Evolutionary conservation across 2,113 vertebrate species (phyloP).

Genomic region (Oceanodroma tethys): DNA sequence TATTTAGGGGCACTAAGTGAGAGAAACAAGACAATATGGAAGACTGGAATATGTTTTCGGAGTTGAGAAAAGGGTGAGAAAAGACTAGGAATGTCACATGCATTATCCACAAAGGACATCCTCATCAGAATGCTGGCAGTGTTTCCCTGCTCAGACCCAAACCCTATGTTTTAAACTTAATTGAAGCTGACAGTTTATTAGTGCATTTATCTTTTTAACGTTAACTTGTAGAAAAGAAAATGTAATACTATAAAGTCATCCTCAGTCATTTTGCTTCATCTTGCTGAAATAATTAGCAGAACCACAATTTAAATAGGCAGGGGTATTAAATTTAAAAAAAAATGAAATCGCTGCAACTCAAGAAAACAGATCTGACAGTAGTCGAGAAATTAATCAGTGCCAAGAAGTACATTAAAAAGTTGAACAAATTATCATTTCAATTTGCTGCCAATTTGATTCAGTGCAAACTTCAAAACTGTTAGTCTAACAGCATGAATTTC

Average conservation of each 20-base stretch:
- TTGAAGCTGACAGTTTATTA: constrained; percentile 13
- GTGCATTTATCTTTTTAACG: neutral
- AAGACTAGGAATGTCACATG: neutral
- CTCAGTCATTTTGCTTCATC: neutral
- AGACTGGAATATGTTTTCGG: neutral
- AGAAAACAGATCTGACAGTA: constrained; percentile 15
- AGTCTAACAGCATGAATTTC: neutral
- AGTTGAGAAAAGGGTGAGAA: neutral
- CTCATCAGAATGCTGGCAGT: neutral
- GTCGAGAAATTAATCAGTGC: constrained; percentile 18
- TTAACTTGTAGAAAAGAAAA: neutral
- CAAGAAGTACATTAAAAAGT: constrained; percentile 1
- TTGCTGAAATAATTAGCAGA: constrained; percentile 35
- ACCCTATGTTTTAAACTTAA: neutral
- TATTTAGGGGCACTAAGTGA: neutral
- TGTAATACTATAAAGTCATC: neutral
- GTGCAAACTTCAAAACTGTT: constrained; percentile 12
- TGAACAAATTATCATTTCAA: constrained; percentile 12
- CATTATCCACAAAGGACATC: neutral
- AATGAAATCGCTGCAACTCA: neutral
- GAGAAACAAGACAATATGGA: neutral
- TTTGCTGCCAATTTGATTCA: constrained; percentile 9
- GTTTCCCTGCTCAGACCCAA: neutral
- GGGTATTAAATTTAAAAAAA: neutral
- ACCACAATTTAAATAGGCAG: neutral